Base-by-base conservation (phyloP, 2,797 vertebrate species). In the Tangara arthus region DNA sequence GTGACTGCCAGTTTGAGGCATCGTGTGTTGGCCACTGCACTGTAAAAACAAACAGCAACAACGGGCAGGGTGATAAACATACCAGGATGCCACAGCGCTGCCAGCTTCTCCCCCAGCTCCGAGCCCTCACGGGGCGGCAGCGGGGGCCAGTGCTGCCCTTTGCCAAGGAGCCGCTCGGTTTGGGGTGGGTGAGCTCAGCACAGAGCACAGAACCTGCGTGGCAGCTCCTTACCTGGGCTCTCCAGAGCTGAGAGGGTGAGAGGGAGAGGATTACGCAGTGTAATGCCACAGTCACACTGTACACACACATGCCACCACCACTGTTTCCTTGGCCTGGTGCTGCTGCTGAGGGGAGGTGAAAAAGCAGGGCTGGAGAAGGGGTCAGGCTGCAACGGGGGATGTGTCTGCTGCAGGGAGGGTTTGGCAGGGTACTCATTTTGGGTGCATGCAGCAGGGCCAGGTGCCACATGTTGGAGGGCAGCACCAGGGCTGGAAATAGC, bases 1-100 rank as follows among this genome's bases (percentile, higher is more conserved):
- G 14, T 73, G 84, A 87, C 87, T 89, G 94, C 94, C 94, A 89
- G 93, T 82, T 92, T 91, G 93, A 93, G 91, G 91, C 86, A 90
- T 76, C 8, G 37, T 34, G 81, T 21, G 23, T 95, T 96, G 87
- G 92, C 95, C 84, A 52, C 52, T 63, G 64, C 91, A 15, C 92
- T 93, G 85, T 75, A 90, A 93, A 93, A 95, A 92, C 94, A 96
- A 95, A 96, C 91, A 94, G 81, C 82, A 85, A 84, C 87, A 80
- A 85, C 15, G 0, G 53, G 68, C 49, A 87, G 75, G 41, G 82
- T 5, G 64, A 85, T 66, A 77, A 87, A 93, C 53, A 19, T 60
- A 70, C 42, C 87, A 15, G 64, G 75, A 35, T 68, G 82, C 56
- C 4, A 11, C 64, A 72, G 64, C 77, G 75, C 94, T 59, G 78